Evolutionary conservation across 2,113 vertebrate species (phyloP).

Genomic region (Larimichthys crocea): DNA sequence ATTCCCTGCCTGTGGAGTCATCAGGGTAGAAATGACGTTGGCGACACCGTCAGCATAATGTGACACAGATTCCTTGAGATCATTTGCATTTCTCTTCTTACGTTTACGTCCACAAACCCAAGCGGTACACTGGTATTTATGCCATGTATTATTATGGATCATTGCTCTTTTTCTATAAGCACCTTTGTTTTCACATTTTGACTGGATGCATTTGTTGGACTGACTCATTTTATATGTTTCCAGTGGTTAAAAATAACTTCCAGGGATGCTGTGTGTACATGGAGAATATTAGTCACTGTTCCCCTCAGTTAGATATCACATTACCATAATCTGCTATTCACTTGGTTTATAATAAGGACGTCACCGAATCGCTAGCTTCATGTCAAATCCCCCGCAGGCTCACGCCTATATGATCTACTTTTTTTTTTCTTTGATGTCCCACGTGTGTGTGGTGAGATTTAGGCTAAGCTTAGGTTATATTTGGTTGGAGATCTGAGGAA

Average conservation of each 20-base stretch:
- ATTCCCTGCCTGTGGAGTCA: slow-evolving; percentile 30
- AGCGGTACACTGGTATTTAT: not conserved
- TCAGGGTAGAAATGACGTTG: slow-evolving; percentile 19
- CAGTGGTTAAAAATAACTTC: slow-evolving; percentile 70
- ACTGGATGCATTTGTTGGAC: slow-evolving; percentile 14
- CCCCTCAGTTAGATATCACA: slow-evolving; percentile 72
- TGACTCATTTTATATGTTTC: slow-evolving; percentile 49
- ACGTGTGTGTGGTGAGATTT: slow-evolving; percentile 48
- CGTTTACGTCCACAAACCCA: not conserved
- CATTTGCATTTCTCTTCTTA: slow-evolving; percentile 45
- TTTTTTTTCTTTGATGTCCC: slow-evolving; percentile 65
- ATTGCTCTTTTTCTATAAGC: not conserved
- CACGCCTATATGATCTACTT: slow-evolving; percentile 62
- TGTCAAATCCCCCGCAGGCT: slow-evolving; percentile 74
- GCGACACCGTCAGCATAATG: slow-evolving; percentile 21
- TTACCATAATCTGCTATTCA: slow-evolving; percentile 83
- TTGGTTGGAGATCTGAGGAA: slow-evolving; percentile 9
- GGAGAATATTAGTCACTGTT: slow-evolving; percentile 75
- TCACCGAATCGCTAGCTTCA: slow-evolving; percentile 69
- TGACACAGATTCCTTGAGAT: slow-evolving; percentile 21
- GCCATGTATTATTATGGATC: not conserved
- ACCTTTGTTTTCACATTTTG: slow-evolving; percentile 33
- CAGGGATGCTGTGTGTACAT: slow-evolving; percentile 63
- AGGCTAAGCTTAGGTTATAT: slow-evolving; percentile 59
- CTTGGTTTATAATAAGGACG: slow-evolving; percentile 76